Percentiles rank a stretch among this genome's conserved stretches.
Conservation (phyloP, 2,797 vertebrate genomes). For the Catamblyrhynchus diadema region DNA sequence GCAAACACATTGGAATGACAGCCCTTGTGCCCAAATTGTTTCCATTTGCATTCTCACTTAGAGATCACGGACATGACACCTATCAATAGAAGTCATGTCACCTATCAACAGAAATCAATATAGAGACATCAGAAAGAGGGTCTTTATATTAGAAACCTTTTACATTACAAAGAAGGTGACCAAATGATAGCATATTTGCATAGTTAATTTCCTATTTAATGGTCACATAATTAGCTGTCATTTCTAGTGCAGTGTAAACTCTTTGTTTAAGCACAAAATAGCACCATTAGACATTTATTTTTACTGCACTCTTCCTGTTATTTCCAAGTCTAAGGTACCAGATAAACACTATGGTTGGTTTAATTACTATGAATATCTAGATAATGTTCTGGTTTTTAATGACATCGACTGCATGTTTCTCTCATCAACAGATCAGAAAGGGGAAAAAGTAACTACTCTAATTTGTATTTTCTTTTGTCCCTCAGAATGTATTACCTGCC, state of each 20-base stretch:
- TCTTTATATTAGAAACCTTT: background rate
- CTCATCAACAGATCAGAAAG: background rate
- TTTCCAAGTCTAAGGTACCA: background rate
- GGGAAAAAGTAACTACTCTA: background rate
- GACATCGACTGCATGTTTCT: background rate
- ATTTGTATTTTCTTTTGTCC: background rate
- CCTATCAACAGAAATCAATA: background rate
- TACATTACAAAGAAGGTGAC: background rate
- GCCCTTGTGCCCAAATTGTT: background rate
- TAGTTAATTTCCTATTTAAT: constrained; percentile 1
- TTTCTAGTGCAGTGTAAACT: background rate
- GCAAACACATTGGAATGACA: background rate
- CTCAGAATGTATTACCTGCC: background rate
- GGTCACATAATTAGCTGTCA: background rate
- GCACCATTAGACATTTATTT: background rate
- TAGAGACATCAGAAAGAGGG: background rate
- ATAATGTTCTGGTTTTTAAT: background rate
- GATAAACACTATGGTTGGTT: background rate
- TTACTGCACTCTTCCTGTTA: background rate
- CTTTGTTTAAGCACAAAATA: background rate
- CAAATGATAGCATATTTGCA: background rate
- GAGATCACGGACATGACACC: background rate
- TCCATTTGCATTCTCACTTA: background rate
- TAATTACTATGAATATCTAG: background rate
- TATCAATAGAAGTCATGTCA: background rate